phyloP scores from a whole-genome alignment of 1,140 invertebrate species.

The Palaemon carinicauda region DNA sequence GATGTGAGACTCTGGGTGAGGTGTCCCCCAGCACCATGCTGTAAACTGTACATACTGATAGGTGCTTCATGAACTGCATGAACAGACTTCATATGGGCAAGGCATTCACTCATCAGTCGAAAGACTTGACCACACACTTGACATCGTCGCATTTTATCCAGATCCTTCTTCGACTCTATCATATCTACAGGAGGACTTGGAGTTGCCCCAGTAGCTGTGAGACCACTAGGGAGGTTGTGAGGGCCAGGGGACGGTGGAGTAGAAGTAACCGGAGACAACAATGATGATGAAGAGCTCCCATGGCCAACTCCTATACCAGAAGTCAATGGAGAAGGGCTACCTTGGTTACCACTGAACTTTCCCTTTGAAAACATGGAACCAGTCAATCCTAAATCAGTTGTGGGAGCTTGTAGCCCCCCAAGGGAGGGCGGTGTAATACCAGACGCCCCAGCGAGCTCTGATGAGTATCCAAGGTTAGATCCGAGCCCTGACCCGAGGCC shows the following conservation, averaged over 20 bases:
- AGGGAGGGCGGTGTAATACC: constrained; percentile 57
- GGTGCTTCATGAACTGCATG: constrained; percentile 59
- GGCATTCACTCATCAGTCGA: constrained; percentile 58
- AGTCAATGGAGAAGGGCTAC: constrained; percentile 36
- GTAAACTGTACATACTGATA: constrained; percentile 56
- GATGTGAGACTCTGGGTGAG: constrained; percentile 45
- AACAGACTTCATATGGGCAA: constrained; percentile 59
- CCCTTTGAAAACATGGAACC: constrained; percentile 59
- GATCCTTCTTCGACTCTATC: constrained; percentile 57
- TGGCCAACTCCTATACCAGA: constrained; percentile 33
- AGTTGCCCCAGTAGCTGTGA: constrained; percentile 50
- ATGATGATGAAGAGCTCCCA: constrained; percentile 54
- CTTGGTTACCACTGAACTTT: constrained; percentile 44
- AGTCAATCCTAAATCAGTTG: constrained; percentile 57
- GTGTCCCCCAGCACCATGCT: constrained; percentile 52
- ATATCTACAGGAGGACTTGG: constrained; percentile 58
- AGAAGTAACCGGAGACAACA: constrained; percentile 53
- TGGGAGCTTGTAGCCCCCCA: constrained; percentile 57
- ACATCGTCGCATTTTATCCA: constrained; percentile 59
- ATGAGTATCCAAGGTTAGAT: constrained; percentile 52
- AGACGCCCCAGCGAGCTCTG: constrained; percentile 54
- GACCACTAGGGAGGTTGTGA: constrained; percentile 45
- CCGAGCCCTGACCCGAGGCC: constrained; percentile 51
- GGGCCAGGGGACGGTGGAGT: constrained; percentile 58
- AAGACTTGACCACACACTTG: constrained; percentile 60